Conservation (phyloP, 2,888 invertebrate species). For the Strigamia transsilvanica region DNA sequence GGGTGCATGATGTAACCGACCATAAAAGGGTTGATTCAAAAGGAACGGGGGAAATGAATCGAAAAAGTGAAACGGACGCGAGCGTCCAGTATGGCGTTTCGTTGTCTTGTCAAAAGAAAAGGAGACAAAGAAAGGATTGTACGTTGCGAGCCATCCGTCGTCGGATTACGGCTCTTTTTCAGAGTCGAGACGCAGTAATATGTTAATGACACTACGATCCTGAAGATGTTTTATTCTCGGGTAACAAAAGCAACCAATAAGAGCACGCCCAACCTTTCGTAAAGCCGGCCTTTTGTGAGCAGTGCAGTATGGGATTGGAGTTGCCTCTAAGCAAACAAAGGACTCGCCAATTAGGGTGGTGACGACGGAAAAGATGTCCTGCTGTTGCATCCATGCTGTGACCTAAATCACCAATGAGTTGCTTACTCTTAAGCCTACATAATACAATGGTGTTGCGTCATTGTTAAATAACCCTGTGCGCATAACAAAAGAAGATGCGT, state of each 20-base stretch:
- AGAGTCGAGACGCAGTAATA: constrained; percentile 2
- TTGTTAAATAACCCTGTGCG: constrained; percentile 27
- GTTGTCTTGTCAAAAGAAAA: constrained; percentile 46
- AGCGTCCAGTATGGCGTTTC: constrained; percentile 22
- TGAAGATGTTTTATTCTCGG: constrained; percentile 32
- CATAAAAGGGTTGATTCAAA: constrained; percentile 1
- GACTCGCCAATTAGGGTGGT: constrained; percentile 51
- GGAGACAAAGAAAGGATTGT: constrained; percentile 49
- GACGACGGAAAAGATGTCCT: constrained; percentile 46
- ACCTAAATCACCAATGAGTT: constrained; percentile 53
- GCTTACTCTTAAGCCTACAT: constrained; percentile 48
- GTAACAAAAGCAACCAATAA: constrained; percentile 50
- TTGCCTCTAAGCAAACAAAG: constrained; percentile 50
- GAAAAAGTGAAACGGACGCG: constrained; percentile 30
- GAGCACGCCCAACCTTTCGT: constrained; percentile 33
- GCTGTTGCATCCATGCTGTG: constrained; percentile 41
- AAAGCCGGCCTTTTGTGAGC: constrained; percentile 40
- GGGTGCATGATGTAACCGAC: not conserved
- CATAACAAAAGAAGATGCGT: constrained; percentile 23
- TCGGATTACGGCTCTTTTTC: constrained; percentile 44
- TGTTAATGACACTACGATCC: constrained; percentile 32
- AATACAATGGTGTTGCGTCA: constrained; percentile 48
- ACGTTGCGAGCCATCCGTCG: constrained; percentile 29
- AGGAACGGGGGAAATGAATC: not conserved
- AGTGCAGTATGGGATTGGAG: constrained; percentile 52